Evolutionary conservation across 1,140 invertebrate species (phyloP).

Genomic region (Saccostrea glomerata): DNA sequence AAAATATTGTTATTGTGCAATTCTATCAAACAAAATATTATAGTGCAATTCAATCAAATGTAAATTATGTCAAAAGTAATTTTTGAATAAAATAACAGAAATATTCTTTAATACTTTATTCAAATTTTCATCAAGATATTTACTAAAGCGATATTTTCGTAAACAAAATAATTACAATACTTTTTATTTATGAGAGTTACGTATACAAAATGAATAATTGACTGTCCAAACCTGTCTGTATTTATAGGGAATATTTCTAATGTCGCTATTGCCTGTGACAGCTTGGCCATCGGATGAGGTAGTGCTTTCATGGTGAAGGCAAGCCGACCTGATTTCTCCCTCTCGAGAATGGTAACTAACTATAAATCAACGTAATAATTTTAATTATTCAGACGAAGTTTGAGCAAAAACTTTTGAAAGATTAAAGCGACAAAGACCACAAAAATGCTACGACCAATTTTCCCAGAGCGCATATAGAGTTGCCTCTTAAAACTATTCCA

Average conservation of each 20-base stretch:
- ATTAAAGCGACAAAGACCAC: neutral
- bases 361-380: conserved; percentile 42
- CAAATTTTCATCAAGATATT: no score
- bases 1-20: neutral
- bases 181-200: no score
- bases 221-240: conserved; percentile 63
- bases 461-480: neutral
- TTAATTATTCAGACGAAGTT: neutral
- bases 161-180: no score
- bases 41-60: no score
- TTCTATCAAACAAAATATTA: neutral
- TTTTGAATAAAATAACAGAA: no score
- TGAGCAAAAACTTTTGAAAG: neutral
- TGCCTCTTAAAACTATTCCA: neutral
- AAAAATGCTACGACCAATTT: neutral
- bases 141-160: no score
- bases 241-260: conserved; percentile 67
- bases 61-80: no score
- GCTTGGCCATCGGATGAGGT: conserved; percentile 63
- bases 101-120: no score
- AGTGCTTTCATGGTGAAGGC: conserved; percentile 67
- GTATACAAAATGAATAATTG: no score
- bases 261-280: conserved; percentile 63
- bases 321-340: conserved; percentile 68
- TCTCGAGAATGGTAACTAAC: conserved; percentile 68